These are phyloP conservation scores for Drosophila suboccidentalis DNA, from an alignment of 2,888 invertebrate species.

Conservation along the genomic window DNA sequence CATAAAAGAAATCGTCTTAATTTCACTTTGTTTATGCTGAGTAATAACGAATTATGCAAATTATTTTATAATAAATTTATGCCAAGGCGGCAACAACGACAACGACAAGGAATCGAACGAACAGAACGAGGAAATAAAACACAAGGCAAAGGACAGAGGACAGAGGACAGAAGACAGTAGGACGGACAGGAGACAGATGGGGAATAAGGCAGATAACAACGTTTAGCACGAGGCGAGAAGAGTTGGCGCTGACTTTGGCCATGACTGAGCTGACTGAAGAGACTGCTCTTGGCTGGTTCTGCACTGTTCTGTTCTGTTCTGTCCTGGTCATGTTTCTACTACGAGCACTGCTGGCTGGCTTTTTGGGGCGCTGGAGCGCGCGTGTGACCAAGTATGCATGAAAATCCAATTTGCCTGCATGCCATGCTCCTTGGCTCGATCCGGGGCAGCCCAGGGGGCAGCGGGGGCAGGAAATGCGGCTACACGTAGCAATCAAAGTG, in stretches of 20 bases:
- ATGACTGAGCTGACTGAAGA: neutral
- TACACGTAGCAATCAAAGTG: slow-evolving; percentile 77
- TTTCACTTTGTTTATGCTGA: slow-evolving; percentile 82
- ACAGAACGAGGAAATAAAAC: slow-evolving; percentile 70
- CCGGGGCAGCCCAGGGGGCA: neutral
- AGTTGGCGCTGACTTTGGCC: slow-evolving; percentile 50
- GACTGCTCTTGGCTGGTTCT: slow-evolving; percentile 5
- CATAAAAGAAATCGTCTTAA: slow-evolving; percentile 80
- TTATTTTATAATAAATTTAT: slow-evolving; percentile 83
- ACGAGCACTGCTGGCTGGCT: slow-evolving; percentile 10
- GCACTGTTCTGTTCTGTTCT: neutral
- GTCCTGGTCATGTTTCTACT: slow-evolving; percentile 12
- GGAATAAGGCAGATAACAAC: slow-evolving; percentile 74
- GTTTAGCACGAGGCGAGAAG: slow-evolving; percentile 73
- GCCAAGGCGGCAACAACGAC: slow-evolving; percentile 56
- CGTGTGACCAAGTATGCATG: slow-evolving; percentile 80
- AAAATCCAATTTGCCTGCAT: slow-evolving; percentile 78
- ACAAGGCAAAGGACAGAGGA: slow-evolving; percentile 53
- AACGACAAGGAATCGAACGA: slow-evolving; percentile 61
- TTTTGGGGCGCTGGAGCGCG: slow-evolving; percentile 44
- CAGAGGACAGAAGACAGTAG: slow-evolving; percentile 11
- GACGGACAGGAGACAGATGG: slow-evolving; percentile 28
- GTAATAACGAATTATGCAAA: slow-evolving; percentile 82
- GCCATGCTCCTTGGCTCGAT: slow-evolving; percentile 36
- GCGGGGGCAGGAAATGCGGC: slow-evolving; percentile 25